Conservation (phyloP, 1,140 invertebrate species). For the Drosophila novamexicana region DNA sequence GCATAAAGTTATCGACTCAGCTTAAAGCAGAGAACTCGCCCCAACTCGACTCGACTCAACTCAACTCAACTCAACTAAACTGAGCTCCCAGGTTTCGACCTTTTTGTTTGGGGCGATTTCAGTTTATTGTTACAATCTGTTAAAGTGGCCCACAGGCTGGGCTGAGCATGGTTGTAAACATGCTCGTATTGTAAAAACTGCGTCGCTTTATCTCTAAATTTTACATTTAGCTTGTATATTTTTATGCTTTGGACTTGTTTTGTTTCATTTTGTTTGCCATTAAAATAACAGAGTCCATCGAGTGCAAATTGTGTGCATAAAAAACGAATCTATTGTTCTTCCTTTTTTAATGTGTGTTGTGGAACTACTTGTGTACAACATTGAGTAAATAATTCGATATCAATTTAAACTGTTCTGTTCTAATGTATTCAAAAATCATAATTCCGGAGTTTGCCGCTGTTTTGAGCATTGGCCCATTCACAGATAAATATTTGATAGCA, state of each 20-base stretch:
- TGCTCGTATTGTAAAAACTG: slow-evolving; percentile 8
- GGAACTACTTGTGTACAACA: neutral
- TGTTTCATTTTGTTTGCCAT: slow-evolving; percentile 15
- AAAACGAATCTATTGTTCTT: slow-evolving; percentile 9
- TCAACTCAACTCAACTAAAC: neutral
- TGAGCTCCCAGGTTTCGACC: slow-evolving; percentile 6
- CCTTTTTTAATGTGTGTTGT: neutral
- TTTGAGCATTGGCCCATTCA: neutral
- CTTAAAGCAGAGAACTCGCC: slow-evolving; percentile 70
- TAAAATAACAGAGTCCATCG: slow-evolving; percentile 6
- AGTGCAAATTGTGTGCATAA: slow-evolving; percentile 13
- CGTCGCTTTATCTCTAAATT: slow-evolving; percentile 27
- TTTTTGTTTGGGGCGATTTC: slow-evolving; percentile 43
- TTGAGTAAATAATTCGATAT: neutral
- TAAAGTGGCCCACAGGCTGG: slow-evolving; percentile 34
- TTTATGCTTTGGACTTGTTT: slow-evolving; percentile 18
- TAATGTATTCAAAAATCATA: neutral
- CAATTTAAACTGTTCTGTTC: neutral
- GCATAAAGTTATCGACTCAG: slow-evolving; percentile 80
- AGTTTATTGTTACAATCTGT: slow-evolving; percentile 76
- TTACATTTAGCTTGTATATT: slow-evolving; percentile 24
- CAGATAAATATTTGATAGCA: too few species aligned
- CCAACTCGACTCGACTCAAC: slow-evolving; percentile 20
- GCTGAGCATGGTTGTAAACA: neutral
- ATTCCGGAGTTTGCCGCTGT: neutral